Conservation (phyloP, 2,113 vertebrate species). For the Opisthocomus hoazin region DNA sequence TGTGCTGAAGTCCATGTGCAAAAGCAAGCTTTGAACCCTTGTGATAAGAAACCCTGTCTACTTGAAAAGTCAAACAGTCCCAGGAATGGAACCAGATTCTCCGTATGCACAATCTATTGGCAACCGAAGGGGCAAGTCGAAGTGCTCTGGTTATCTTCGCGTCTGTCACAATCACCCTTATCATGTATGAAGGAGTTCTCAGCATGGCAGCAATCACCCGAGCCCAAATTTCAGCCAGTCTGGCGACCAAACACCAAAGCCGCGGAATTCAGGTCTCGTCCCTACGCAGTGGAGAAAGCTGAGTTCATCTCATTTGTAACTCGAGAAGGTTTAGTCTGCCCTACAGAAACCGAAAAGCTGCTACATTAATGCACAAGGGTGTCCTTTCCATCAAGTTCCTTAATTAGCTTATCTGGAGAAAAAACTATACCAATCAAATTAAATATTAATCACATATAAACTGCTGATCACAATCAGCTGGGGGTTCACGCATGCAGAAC, state of each 20-base stretch:
- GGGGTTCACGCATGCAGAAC: slow-evolving; percentile 46
- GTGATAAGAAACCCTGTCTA: background rate
- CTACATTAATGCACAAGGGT: slow-evolving; percentile 41
- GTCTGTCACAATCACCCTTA: background rate
- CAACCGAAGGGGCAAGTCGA: background rate
- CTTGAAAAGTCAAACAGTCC: background rate
- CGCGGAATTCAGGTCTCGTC: background rate
- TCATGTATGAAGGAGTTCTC: background rate
- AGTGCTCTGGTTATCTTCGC: background rate
- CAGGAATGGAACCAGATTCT: background rate
- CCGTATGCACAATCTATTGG: background rate
- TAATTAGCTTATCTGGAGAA: slow-evolving; percentile 73
- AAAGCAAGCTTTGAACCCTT: background rate
- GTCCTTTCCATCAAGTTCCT: slow-evolving; percentile 58
- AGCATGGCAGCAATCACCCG: background rate
- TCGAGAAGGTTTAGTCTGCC: slow-evolving; percentile 17
- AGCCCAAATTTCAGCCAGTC: background rate
- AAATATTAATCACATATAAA: slow-evolving; percentile 79
- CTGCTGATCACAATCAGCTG: slow-evolving; percentile 68
- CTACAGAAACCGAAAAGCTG: slow-evolving; percentile 46
- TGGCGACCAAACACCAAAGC: background rate
- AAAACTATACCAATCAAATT: slow-evolving; percentile 74
- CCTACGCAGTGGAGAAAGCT: background rate
- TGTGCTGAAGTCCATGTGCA: background rate
- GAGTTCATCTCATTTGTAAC: background rate